phyloP scores from a whole-genome alignment of 2,797 vertebrate species.

The Tragopan temminckii region DNA sequence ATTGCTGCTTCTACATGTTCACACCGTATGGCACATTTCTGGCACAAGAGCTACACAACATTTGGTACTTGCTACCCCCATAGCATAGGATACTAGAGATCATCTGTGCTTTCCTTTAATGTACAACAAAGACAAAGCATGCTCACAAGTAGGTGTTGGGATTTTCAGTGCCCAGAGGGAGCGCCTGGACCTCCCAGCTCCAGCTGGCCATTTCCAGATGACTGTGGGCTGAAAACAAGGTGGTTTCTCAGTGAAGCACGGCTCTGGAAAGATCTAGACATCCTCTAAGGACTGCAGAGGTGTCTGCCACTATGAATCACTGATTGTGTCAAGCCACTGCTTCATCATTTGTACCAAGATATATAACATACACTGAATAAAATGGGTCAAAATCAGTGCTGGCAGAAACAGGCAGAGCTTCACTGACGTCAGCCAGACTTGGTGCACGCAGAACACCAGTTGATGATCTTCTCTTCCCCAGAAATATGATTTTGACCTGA shows the following conservation, averaged over 20 bases:
- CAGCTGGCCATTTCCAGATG: neutral
- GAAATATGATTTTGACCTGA: neutral
- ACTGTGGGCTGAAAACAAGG: neutral
- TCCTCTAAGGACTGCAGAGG: conserved; percentile 44
- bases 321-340: conserved; percentile 27
- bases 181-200: neutral
- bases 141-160: neutral
- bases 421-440: conserved; percentile 16
- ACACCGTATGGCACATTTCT: conserved; percentile 9
- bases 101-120: conserved; percentile 47
- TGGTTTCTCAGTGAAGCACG: neutral
- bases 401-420: neutral
- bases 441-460: neutral
- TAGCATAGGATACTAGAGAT: conserved; percentile 12
- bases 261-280: conserved; percentile 39
- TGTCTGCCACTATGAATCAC: conserved; percentile 55
- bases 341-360: conserved; percentile 48
- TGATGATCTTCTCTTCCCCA: neutral
- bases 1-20: neutral
- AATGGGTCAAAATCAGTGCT: conserved; percentile 45
- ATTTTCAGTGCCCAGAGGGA: neutral
- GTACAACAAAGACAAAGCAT: neutral
- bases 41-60: conserved; percentile 32
- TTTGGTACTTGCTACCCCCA: conserved; percentile 32
- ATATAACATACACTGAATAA: conserved; percentile 22